Base-by-base conservation (phyloP, 2,888 invertebrate genomes). In the Microctonus hyperodae region DNA sequence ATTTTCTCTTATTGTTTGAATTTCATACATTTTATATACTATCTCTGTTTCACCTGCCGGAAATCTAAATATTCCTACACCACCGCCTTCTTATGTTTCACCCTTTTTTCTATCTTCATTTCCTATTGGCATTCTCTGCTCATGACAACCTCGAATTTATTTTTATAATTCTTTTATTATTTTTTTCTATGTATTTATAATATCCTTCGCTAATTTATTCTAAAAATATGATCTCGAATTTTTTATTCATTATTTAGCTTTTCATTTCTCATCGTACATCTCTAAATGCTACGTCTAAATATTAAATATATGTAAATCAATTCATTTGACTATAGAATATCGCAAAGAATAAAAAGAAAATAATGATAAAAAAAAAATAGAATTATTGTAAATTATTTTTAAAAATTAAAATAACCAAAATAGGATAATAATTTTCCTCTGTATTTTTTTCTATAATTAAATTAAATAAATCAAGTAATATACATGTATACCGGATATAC, bases 21-120 rank as follows among this genome's bases (percentile, higher is more conserved):
- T 44, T n/a, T 44, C 7, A 16, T 37, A 51, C 44, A 55, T 55
- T 56, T 50, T 28, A 44, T 50, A 31, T 13, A 40, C 65, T 65
- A 70, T 70, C 33, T 66, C 59, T 69, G 65, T 70, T 64, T 35
- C 68, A 67, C 64, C 70, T 68, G 66, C 68, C 70, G 66, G 68
- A 70, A 67, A 68, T 68, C 67, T 56, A 35, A 63, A 65, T 64
- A 56, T 56, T 48, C 59, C 40, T 59, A 51, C 56, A 22, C 51
- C n/a, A 50, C 64, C 33, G 50, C 57, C 66, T 65, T 50, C 65
- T 40, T 63, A 53, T 68, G 59, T 65, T 59, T 67, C 69, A 62
- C 67, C 65, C 64, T 59, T 69, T 66, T 64, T 56, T 66, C 64
- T 67, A 63, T 62, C 56, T 63, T 51, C 33, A 64, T 67, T 68